Conservation (phyloP, 2,888 invertebrate genomes). For the Sinotaia quadrata region DNA sequence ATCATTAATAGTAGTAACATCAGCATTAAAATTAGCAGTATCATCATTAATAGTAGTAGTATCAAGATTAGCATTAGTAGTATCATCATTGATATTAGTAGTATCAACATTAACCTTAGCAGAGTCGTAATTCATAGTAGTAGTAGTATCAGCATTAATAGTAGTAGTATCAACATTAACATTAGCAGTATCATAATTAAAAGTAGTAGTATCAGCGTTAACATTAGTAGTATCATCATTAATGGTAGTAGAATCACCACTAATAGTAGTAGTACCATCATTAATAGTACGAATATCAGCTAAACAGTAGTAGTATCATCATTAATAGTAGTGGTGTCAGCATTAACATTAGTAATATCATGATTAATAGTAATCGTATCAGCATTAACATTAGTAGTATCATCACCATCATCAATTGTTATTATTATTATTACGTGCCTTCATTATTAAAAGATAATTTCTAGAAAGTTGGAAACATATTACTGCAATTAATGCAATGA, state of each 20-base stretch:
- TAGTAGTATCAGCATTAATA: not conserved
- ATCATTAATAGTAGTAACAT: not conserved
- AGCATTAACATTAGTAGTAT: too few species aligned
- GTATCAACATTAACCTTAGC: conserved; percentile 1
- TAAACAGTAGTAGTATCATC: too few species aligned
- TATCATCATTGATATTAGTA: conserved; percentile 5
- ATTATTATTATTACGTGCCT: too few species aligned
- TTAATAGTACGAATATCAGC: too few species aligned
- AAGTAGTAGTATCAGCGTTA: not conserved
- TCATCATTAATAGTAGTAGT: conserved; percentile 1
- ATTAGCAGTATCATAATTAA: not conserved
- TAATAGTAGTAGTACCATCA: not conserved
- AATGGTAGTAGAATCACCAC: not conserved
- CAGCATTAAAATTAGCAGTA: conserved; percentile 3
- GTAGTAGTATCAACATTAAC: not conserved
- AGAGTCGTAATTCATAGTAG: not conserved
- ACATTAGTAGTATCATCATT: not conserved
- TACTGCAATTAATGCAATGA: too few species aligned
- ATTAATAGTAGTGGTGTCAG: too few species aligned
- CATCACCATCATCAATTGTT: too few species aligned
- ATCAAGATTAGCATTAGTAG: conserved; percentile 2
- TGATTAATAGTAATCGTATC: too few species aligned
- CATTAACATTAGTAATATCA: too few species aligned
- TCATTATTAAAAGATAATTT: too few species aligned
- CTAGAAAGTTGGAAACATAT: too few species aligned